Evolutionary conservation across 2,113 vertebrate genomes (phyloP).

Genomic region (Siniperca knerii): DNA sequence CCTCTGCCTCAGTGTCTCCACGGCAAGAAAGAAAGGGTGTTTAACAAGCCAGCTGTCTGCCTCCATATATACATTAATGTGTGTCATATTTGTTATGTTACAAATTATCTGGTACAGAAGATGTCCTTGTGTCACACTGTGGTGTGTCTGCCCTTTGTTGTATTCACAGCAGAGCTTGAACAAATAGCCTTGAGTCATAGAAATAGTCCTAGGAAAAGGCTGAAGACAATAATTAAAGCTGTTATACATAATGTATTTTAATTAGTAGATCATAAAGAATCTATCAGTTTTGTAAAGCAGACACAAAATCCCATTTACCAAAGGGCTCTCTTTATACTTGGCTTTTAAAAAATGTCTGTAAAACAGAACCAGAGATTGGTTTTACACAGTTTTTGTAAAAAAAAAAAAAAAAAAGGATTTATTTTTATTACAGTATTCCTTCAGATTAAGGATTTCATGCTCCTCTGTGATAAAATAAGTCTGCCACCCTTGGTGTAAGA

Average conservation of each 20-base stretch:
- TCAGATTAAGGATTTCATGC: background rate
- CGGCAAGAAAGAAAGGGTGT: background rate
- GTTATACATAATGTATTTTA: background rate
- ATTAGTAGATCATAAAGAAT: background rate
- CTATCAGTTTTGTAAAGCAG: background rate
- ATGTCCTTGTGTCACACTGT: slow-evolving; percentile 17
- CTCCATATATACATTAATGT: slow-evolving; percentile 17
- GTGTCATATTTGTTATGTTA: slow-evolving; percentile 24
- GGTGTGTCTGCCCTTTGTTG: slow-evolving; percentile 14
- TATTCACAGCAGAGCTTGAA: slow-evolving; percentile 1
- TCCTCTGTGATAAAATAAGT: background rate
- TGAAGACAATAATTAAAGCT: background rate
- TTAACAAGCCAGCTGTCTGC: slow-evolving; percentile 49
- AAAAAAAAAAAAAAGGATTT: no score
- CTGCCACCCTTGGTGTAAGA: background rate
- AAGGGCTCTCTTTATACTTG: background rate
- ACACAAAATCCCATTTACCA: background rate
- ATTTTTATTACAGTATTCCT: background rate
- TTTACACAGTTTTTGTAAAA: background rate
- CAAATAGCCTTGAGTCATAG: slow-evolving; percentile 20
- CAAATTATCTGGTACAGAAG: slow-evolving; percentile 28
- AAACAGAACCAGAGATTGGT: background rate
- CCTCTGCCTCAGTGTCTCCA: slow-evolving; percentile 31
- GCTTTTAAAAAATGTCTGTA: background rate
- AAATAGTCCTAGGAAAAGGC: background rate